Conservation (phyloP, 2,113 vertebrate genomes). For the Grammatotria lemairii region DNA sequence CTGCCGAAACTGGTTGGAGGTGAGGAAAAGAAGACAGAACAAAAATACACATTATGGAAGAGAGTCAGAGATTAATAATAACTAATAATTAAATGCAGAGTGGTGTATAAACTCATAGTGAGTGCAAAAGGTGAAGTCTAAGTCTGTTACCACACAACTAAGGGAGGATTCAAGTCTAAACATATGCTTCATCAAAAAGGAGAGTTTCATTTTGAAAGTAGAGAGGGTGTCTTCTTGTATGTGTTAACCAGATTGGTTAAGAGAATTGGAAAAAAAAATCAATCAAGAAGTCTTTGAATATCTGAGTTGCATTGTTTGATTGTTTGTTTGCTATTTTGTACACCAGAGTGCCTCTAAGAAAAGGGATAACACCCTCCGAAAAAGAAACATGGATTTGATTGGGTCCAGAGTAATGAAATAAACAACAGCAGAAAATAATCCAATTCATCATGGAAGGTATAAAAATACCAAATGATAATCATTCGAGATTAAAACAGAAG, state of each 20-base stretch:
- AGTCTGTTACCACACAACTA: not conserved
- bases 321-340: not conserved
- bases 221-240: not conserved
- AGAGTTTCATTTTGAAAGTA: not conserved
- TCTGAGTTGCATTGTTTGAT: not conserved
- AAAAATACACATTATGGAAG: not conserved
- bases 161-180: not conserved
- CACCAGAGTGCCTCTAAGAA: not conserved
- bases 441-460: not conserved
- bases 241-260: not conserved
- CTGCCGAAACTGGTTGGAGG: not conserved
- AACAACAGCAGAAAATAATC: not conserved
- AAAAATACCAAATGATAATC: not conserved
- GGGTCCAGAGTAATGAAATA: not conserved
- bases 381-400: not conserved
- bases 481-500: not conserved
- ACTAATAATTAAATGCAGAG: not conserved
- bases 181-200: not conserved
- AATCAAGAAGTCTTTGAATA: not conserved
- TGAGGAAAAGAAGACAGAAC: not conserved
- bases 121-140: not conserved
- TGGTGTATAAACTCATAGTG: not conserved
- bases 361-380: accelerated
- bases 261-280: no score
- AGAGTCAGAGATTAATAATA: not conserved